phyloP scores from a whole-genome alignment of 2,797 vertebrate genomes.

The Tinamus major region DNA sequence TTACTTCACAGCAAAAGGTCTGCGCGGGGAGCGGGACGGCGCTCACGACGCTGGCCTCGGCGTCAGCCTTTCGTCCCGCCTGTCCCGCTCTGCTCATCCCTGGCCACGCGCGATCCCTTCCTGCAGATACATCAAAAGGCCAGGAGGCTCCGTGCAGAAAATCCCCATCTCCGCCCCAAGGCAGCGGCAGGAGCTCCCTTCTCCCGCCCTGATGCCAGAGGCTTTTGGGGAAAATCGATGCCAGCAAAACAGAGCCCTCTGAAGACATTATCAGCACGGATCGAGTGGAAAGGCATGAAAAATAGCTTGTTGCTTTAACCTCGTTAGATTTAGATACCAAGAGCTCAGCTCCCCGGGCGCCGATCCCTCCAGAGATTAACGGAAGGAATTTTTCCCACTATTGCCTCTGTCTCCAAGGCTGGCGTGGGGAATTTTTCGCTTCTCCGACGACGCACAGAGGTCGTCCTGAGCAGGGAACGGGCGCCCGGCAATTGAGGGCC shows the following conservation, averaged over 20 bases:
- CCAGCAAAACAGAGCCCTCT: not conserved
- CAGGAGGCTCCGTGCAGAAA: not conserved
- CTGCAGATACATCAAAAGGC: too few relatives aligned
- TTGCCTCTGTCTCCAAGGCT: rapidly evolving
- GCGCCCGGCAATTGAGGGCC: not conserved
- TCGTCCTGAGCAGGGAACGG: not conserved
- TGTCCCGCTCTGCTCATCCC: not conserved
- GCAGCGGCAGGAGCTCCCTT: rapidly evolving
- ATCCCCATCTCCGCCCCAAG: rapidly evolving
- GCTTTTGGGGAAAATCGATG: not conserved
- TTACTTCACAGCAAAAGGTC: not conserved
- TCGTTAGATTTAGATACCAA: not conserved
- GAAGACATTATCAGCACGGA: rapidly evolving
- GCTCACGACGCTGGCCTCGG: rapidly evolving
- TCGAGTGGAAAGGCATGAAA: not conserved
- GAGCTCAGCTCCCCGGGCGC: not conserved
- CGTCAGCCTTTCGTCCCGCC: not conserved
- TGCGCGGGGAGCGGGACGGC: not conserved
- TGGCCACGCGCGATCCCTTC: rapidly evolving
- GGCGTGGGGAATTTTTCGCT: not conserved
- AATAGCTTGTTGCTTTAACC: not conserved
- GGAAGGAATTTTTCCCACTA: constrained; percentile 33
- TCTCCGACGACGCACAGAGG: not conserved
- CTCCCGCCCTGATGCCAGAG: not conserved
- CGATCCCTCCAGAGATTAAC: not conserved